Evolutionary conservation across 2,888 invertebrate genomes (phyloP).

Genomic region (Nephrocerus scutellatus): DNA sequence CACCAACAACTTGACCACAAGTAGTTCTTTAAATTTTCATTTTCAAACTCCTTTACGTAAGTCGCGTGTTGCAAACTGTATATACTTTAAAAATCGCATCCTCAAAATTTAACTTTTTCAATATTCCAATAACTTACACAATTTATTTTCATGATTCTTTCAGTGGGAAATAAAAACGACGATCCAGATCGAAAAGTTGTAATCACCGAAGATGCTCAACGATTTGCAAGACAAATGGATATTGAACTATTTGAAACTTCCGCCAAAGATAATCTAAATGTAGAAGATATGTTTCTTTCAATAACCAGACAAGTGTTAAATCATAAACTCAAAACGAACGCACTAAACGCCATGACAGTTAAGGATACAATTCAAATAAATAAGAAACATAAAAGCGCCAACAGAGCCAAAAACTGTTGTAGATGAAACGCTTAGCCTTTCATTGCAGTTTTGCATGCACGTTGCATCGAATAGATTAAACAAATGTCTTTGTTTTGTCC

Average conservation of each 20-base stretch:
- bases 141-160: too few relatives aligned
- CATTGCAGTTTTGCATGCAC: constrained; percentile 9
- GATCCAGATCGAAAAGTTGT: constrained; percentile 93
- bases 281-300: constrained; percentile 88
- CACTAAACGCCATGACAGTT: constrained; percentile 41
- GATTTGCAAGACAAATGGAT: constrained; percentile 96
- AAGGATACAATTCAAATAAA: constrained; percentile 44
- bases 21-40: too few relatives aligned
- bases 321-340: constrained; percentile 43
- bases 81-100: too few relatives aligned
- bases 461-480: too few relatives aligned
- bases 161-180: constrained; percentile 96
- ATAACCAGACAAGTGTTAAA: constrained; percentile 53
- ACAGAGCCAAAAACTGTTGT: constrained; percentile 45
- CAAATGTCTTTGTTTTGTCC: too few relatives aligned
- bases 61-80: too few relatives aligned
- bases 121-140: too few relatives aligned
- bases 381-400: constrained; percentile 38
- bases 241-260: constrained; percentile 97
- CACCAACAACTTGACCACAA: too few relatives aligned
- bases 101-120: too few relatives aligned
- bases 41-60: too few relatives aligned
- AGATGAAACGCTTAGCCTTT: constrained; percentile 34
- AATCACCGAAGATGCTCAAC: constrained; percentile 90
- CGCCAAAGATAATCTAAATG: constrained; percentile 98